Conservation (phyloP, 37 sponge, comb jelly and placozoan species). For the Hormiphora californensis region DNA sequence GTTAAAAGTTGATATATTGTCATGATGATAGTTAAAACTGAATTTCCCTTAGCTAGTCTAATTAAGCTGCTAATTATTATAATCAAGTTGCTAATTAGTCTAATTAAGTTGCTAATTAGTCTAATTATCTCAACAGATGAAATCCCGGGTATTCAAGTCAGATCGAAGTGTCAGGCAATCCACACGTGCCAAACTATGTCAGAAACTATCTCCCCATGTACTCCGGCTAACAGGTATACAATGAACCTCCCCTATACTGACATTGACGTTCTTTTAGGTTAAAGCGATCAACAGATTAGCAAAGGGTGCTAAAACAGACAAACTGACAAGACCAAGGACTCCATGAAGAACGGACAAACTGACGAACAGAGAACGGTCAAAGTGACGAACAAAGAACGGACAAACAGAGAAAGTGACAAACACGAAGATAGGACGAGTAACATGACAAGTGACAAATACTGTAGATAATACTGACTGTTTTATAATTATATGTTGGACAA, state of each 20-base stretch:
- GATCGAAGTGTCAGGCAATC: not conserved
- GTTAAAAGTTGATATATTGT: no score
- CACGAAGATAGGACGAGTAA: not conserved
- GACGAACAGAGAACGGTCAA: not conserved
- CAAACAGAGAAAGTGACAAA: not conserved
- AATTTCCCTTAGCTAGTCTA: no score
- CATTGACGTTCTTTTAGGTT: not conserved
- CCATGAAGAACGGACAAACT: not conserved
- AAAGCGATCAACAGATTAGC: not conserved
- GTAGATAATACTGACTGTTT: no score
- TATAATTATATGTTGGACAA: no score
- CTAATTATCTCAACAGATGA: no score
- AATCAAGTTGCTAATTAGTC: no score
- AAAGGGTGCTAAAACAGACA: not conserved
- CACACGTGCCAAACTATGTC: constrained; percentile 20
- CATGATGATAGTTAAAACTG: no score
- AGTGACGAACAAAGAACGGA: not conserved
- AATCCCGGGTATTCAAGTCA: constrained; percentile 9
- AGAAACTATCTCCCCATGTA: constrained; percentile 47
- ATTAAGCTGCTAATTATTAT: no score
- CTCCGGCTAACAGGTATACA: constrained; percentile 33
- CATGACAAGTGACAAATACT: not conserved
- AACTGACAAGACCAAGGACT: not conserved
- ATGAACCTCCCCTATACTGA: no score
- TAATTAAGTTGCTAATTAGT: no score